Evolutionary conservation across 1,140 invertebrate species (phyloP).

Genomic region (Steinernema khuongi): DNA sequence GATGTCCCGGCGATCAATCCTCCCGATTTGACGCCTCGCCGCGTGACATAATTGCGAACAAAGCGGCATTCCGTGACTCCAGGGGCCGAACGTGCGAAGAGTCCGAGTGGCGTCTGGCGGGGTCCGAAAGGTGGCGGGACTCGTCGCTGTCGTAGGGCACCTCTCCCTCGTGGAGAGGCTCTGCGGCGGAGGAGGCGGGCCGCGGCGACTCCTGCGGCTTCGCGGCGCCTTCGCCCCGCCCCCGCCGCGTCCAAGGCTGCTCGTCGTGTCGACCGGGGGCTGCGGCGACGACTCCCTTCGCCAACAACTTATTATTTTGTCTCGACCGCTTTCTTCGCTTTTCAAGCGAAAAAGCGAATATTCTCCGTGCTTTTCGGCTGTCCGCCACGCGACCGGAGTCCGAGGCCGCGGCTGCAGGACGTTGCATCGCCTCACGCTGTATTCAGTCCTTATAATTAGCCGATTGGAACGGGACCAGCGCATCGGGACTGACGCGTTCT

Average conservation of each 20-base stretch:
- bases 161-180: not conserved
- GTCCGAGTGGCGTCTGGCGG: not conserved
- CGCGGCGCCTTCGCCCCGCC: not conserved
- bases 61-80: not conserved
- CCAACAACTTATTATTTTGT: constrained; percentile 9
- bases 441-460: not conserved
- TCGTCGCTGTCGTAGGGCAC: not conserved
- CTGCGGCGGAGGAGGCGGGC: not conserved
- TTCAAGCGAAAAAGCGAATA: not conserved
- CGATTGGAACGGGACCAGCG: not conserved
- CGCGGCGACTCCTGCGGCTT: not conserved
- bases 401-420: not conserved
- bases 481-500: not conserved
- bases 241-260: not conserved
- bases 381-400: not conserved
- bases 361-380: not conserved
- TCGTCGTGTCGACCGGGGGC: no score
- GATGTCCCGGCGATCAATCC: not conserved
- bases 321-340: not conserved
- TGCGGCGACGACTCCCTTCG: not conserved
- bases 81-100: not conserved
- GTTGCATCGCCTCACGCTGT: not conserved
- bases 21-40: constrained; percentile 7
- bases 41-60: not conserved
- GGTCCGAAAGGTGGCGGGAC: not conserved